Conservation (phyloP, 2,888 invertebrate species). For the Gerris lacustris region DNA sequence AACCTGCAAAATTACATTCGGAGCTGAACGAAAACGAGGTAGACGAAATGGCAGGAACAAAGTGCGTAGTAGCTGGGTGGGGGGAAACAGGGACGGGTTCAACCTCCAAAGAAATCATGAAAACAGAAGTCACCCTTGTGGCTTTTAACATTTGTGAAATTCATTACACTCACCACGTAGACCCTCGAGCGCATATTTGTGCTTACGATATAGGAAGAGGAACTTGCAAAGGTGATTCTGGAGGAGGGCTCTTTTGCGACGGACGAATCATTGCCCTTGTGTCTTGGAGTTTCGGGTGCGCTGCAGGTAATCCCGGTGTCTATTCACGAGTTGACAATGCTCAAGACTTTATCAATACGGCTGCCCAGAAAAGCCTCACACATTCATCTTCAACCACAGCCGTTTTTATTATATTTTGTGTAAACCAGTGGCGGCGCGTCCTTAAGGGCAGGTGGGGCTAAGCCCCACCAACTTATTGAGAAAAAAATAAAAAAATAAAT, state of each 20-base stretch:
- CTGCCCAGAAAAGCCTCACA: too few species aligned
- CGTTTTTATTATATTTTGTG: too few species aligned
- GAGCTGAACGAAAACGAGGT: neutral
- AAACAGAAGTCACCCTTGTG: neutral
- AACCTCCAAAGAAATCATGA: neutral
- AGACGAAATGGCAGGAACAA: neutral
- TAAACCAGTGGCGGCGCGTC: too few species aligned
- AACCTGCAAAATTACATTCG: neutral
- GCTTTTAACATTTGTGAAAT: neutral
- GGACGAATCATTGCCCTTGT: neutral
- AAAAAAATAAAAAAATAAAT: too few species aligned
- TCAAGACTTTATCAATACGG: neutral
- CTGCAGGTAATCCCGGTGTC: neutral
- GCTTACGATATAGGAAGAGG: neutral
- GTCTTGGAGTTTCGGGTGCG: neutral
- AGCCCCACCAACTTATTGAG: too few species aligned
- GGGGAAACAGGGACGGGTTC: neutral
- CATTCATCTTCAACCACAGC: too few species aligned
- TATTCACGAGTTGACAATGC: neutral
- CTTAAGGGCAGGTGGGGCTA: too few species aligned
- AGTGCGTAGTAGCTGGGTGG: neutral
- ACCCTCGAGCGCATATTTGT: neutral
- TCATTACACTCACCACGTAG: neutral
- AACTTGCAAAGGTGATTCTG: neutral
- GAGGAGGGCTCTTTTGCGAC: neutral